phyloP scores from a whole-genome alignment of 1,140 invertebrate species.

The Eupeodes corollae region DNA sequence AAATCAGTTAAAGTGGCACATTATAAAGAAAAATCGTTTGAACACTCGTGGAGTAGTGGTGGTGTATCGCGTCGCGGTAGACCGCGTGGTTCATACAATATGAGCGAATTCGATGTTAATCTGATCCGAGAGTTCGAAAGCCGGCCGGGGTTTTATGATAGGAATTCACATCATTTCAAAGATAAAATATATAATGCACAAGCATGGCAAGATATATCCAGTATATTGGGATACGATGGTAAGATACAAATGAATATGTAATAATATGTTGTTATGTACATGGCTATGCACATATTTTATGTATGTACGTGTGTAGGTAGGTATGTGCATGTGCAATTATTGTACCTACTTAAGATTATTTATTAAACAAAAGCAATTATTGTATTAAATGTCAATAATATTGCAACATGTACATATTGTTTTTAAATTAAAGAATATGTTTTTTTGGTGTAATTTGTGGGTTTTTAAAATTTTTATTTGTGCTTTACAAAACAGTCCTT shows the following conservation, averaged over 20 bases:
- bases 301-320: neutral
- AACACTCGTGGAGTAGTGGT: neutral
- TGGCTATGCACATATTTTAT: too few species aligned
- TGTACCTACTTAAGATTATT: too few species aligned
- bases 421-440: too few species aligned
- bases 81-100: slow-evolving; percentile 26
- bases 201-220: slow-evolving; percentile 30
- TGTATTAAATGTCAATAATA: too few species aligned
- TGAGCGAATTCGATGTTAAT: slow-evolving; percentile 33
- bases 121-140: slow-evolving; percentile 30
- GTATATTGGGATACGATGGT: slow-evolving; percentile 35
- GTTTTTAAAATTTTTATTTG: too few species aligned
- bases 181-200: slow-evolving; percentile 24
- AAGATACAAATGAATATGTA: slow-evolving; percentile 7
- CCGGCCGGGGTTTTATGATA: slow-evolving; percentile 30
- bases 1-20: too few species aligned
- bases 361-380: neutral
- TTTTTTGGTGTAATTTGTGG: too few species aligned
- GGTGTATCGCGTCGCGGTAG: slow-evolving; percentile 17
- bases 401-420: too few species aligned
- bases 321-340: neutral
- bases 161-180: slow-evolving; percentile 24
- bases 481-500: too few species aligned
- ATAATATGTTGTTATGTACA: neutral
- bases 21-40: too few species aligned